A percentile compares a stretch with the other conserved stretches of the same genome.
Evolutionary conservation across 2,797 vertebrate species (phyloP).

Genomic region (Chromis chromis): DNA sequence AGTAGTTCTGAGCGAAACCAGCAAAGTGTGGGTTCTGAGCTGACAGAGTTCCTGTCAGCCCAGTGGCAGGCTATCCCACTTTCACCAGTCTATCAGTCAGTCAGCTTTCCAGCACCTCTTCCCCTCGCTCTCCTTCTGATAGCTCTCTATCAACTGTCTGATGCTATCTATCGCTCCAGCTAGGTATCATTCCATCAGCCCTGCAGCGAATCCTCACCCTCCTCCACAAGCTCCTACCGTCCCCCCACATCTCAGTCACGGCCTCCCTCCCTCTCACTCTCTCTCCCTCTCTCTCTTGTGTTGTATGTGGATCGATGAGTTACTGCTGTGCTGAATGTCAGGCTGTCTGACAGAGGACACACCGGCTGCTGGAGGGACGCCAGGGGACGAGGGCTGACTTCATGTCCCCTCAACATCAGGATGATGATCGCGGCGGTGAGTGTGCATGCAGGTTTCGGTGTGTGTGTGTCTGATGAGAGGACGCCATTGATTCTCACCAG

Average conservation of each 20-base stretch:
- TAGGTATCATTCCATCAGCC: conserved; percentile 67
- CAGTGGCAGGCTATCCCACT: conserved; percentile 45
- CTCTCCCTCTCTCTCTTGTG: conserved; percentile 13
- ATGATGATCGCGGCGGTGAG: conserved; percentile 36
- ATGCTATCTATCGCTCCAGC: conserved; percentile 64
- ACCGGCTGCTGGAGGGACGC: conserved; percentile 54
- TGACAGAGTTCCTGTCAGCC: conserved; percentile 61
- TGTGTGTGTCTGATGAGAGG: conserved; percentile 49
- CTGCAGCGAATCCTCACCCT: conserved; percentile 37
- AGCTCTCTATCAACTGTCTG: conserved; percentile 69
- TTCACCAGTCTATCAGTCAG: conserved; percentile 63
- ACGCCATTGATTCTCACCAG: conserved; percentile 67
- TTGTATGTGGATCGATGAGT: conserved; percentile 70
- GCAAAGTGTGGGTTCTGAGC: conserved; percentile 34
- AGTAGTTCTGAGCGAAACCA: conserved; percentile 28
- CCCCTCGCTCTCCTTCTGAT: conserved; percentile 56
- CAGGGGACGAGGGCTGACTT: conserved; percentile 57
- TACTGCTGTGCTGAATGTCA: conserved; percentile 75
- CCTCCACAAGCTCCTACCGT: conserved; percentile 33
- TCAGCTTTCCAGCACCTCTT: conserved; percentile 45
- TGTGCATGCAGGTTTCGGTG: conserved; percentile 34
- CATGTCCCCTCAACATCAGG: conserved; percentile 57
- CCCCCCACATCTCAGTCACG: neutral
- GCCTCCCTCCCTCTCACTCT: neutral
- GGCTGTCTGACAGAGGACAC: conserved; percentile 71